A percentile compares a stretch with the other conserved stretches of the same genome.
phyloP scores from a whole-genome alignment of 2,113 vertebrate genomes.

The Prietella phreatophila region DNA sequence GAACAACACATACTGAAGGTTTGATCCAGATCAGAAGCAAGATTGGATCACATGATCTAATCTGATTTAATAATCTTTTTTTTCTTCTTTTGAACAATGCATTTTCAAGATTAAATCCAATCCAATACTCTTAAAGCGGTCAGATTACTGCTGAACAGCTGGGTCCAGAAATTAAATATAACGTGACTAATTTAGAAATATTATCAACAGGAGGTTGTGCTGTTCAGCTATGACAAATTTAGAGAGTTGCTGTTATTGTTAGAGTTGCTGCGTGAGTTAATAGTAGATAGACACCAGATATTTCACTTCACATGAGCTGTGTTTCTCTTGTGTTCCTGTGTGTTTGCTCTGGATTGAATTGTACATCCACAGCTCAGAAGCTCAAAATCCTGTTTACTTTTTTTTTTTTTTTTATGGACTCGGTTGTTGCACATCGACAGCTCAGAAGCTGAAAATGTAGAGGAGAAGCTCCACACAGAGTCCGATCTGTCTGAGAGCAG shows the following conservation, averaged over 20 bases:
- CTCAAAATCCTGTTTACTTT: neutral
- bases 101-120: no score
- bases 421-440: neutral
- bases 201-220: neutral
- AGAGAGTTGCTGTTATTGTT: neutral
- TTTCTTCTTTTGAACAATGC: no score
- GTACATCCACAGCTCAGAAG: neutral
- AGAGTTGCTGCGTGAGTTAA: no score
- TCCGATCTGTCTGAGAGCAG: constrained; percentile 66
- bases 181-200: neutral
- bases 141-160: no score
- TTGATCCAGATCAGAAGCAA: no score
- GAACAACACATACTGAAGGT: no score
- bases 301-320: neutral
- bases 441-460: constrained; percentile 77
- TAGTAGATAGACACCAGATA: neutral
- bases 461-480: constrained; percentile 73
- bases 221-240: neutral
- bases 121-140: no score
- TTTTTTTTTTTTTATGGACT: neutral
- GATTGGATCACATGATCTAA: no score
- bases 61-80: no score
- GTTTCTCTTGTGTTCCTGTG: neutral
- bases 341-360: neutral
- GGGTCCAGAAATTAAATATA: neutral